Percentiles rank a stretch among this genome's conserved stretches.
phyloP scores from a whole-genome alignment of 1,140 invertebrate genomes.

The Bombus consobrinus region DNA sequence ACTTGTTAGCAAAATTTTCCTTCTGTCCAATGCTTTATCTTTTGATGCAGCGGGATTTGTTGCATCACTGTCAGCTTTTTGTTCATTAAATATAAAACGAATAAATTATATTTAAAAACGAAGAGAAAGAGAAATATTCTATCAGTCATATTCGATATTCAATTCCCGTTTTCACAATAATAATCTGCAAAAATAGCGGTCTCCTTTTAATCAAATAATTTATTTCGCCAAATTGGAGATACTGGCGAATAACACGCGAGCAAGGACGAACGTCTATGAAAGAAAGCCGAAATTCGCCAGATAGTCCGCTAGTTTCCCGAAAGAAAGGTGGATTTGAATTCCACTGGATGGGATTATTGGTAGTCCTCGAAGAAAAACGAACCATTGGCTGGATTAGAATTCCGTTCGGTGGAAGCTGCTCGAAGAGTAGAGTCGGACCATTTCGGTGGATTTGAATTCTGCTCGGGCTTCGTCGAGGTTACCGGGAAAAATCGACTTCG shows the following conservation, averaged over 20 bases:
- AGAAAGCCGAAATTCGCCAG: background rate
- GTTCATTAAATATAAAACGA: background rate
- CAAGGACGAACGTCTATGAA: background rate
- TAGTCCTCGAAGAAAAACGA: conserved; percentile 6
- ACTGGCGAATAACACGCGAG: background rate
- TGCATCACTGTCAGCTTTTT: background rate
- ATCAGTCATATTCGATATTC: too few species aligned
- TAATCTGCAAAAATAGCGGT: too few species aligned
- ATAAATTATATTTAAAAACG: too few species aligned
- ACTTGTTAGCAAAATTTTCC: background rate
- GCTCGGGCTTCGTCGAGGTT: background rate
- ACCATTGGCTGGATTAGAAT: conserved; percentile 28
- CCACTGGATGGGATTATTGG: background rate
- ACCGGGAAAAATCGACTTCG: conserved; percentile 7
- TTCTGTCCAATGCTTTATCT: background rate
- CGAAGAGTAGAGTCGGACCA: background rate
- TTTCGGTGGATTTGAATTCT: conserved; percentile 31
- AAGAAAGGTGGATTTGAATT: conserved; percentile 22
- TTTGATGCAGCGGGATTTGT: too few species aligned
- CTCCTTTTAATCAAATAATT: too few species aligned
- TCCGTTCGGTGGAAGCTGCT: background rate
- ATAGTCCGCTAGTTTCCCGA: background rate
- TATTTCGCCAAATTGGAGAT: too few species aligned
- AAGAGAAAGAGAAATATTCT: background rate
- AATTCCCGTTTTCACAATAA: too few species aligned